Percentiles rank a stretch among this genome's conserved stretches.
phyloP scores from a whole-genome alignment of 2,888 invertebrate genomes.

The Amiota minor region DNA sequence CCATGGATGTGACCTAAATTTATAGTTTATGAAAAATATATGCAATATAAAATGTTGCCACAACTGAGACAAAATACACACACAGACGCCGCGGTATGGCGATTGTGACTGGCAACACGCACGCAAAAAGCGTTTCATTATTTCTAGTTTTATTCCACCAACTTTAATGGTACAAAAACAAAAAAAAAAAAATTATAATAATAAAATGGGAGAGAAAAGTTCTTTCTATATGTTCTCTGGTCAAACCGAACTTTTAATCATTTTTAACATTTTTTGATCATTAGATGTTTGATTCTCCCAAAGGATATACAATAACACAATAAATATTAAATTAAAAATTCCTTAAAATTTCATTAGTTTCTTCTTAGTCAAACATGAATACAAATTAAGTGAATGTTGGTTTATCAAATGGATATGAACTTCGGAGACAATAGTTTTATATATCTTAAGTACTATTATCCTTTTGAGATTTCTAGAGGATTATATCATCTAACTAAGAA shows the following conservation, averaged over 20 bases:
- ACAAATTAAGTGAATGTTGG: no score
- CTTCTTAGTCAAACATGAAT: no score
- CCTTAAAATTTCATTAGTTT: no score
- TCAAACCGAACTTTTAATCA: not conserved
- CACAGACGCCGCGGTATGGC: not conserved
- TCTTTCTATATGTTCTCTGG: not conserved
- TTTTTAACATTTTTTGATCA: no score
- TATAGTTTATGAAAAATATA: constrained; percentile 63
- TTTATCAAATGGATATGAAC: no score
- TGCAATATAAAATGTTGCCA: constrained; percentile 43
- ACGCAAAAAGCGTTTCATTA: constrained; percentile 52
- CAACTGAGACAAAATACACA: constrained; percentile 14
- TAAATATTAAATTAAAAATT: no score
- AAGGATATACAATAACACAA: no score
- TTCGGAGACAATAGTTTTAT: no score
- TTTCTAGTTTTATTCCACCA: constrained; percentile 40
- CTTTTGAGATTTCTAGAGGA: no score
- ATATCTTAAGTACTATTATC: no score
- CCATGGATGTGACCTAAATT: constrained; percentile 61
- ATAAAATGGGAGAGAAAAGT: constrained; percentile 33
- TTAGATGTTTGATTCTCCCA: no score
- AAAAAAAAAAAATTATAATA: constrained; percentile 29
- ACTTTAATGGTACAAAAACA: constrained; percentile 24
- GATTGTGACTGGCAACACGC: constrained; percentile 42
- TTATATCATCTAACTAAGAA: no score